Conservation (phyloP, 2,888 invertebrate species). For the Heliconius ismenius region DNA sequence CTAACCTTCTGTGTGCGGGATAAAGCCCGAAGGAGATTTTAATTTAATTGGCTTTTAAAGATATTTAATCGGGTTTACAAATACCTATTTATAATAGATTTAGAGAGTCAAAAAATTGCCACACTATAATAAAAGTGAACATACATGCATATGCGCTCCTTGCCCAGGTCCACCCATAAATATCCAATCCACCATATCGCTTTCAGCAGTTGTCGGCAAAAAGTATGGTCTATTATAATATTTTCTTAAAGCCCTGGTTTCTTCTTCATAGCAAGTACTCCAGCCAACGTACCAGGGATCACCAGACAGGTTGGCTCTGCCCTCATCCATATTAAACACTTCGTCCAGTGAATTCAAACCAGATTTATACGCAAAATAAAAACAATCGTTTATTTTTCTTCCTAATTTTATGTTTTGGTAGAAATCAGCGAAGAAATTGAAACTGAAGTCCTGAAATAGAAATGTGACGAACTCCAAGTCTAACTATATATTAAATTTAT, state of each 20-base stretch:
- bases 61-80: background rate
- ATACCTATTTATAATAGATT: background rate
- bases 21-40: too few relatives aligned
- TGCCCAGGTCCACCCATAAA: conserved; percentile 98
- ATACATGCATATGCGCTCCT: conserved; percentile 97
- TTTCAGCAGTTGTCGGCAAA: conserved; percentile 91
- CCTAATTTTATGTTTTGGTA: conserved; percentile 84
- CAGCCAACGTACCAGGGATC: conserved; percentile 90
- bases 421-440: conserved; percentile 89
- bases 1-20: too few relatives aligned
- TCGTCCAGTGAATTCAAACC: conserved; percentile 89
- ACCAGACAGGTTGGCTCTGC: conserved; percentile 84
- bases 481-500: too few relatives aligned
- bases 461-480: too few relatives aligned
- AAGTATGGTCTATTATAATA: conserved; percentile 95
- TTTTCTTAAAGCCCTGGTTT: conserved; percentile 87
- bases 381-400: conserved; percentile 85
- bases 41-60: background rate
- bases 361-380: conserved; percentile 96
- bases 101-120: background rate
- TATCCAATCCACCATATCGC: conserved; percentile 96
- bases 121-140: conserved; percentile 47
- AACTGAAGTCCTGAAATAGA: conserved; percentile 85
- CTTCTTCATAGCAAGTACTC: conserved; percentile 96
- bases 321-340: conserved; percentile 90